A percentile compares a stretch with the other conserved stretches of the same genome.
Conservation (phyloP, 2,113 vertebrate species). For the Abramis brama region DNA sequence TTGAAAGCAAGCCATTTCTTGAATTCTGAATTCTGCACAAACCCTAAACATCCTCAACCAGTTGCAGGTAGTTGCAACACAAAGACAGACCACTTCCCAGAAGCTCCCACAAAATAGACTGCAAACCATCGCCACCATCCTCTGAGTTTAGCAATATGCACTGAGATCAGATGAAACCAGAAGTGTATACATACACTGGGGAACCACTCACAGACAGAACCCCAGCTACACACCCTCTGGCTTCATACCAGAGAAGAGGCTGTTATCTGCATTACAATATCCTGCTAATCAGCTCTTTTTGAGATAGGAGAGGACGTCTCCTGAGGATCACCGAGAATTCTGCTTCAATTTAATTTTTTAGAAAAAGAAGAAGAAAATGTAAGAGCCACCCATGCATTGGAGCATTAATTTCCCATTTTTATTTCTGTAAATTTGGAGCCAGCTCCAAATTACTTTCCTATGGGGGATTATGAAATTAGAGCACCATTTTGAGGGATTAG, state of each 20-base stretch:
- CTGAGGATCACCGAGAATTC: constrained; percentile 32
- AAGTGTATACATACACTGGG: constrained; percentile 35
- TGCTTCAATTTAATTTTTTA: constrained; percentile 35
- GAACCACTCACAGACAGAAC: constrained; percentile 31
- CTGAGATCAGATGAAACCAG: constrained; percentile 44
- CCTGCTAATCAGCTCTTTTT: constrained; percentile 52
- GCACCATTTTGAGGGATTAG: constrained; percentile 54
- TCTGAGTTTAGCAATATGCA: constrained; percentile 34
- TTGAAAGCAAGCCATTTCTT: neutral
- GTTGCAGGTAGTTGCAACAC: neutral
- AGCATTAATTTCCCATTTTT: constrained; percentile 49
- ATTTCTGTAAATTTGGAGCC: constrained; percentile 46
- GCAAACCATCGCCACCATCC: constrained; percentile 14
- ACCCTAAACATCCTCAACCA: neutral
- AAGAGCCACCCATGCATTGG: constrained; percentile 31
- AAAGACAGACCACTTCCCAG: constrained; percentile 23
- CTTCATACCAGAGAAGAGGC: constrained; percentile 40
- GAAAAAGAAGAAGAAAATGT: constrained; percentile 3
- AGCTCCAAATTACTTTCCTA: constrained; percentile 49
- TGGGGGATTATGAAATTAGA: constrained; percentile 59
- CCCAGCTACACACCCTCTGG: constrained; percentile 28
- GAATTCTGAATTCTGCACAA: neutral
- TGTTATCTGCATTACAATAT: constrained; percentile 54
- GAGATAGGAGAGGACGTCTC: constrained; percentile 30
- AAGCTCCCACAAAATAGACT: constrained; percentile 24